These are phyloP conservation scores for Oxystoma pomonae DNA, from an alignment of 2,888 invertebrate genomes.

Conservation along the genomic window DNA sequence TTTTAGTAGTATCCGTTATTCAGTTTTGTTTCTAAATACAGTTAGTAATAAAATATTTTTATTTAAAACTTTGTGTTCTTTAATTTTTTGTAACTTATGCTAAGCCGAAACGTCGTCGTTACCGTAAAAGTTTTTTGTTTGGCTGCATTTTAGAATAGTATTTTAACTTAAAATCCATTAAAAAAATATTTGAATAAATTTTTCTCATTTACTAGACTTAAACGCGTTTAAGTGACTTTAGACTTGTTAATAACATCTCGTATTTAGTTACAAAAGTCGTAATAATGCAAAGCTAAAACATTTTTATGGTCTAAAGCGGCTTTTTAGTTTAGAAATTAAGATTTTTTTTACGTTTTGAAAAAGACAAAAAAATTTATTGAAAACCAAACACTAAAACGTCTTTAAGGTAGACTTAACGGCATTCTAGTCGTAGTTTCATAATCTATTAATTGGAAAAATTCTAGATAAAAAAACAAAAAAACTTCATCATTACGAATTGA, in stretches of 20 bases:
- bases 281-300: slow-evolving; percentile 5
- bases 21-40: background rate
- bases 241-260: background rate
- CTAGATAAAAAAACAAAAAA: background rate
- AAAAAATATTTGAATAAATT: slow-evolving; percentile 5
- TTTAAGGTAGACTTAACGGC: slow-evolving; percentile 3
- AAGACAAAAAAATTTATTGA: background rate
- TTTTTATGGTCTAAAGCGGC: slow-evolving; percentile 3
- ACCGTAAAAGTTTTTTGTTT: background rate
- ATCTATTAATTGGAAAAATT: background rate
- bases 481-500: slow-evolving; percentile 1
- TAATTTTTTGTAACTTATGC: background rate
- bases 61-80: background rate
- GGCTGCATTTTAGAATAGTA: slow-evolving; percentile 4
- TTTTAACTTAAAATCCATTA: background rate
- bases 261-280: slow-evolving; percentile 1
- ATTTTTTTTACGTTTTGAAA: slow-evolving; percentile 5
- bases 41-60: background rate
- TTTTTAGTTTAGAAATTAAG: slow-evolving; percentile 4
- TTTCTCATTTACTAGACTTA: slow-evolving; percentile 1
- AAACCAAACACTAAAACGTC: slow-evolving; percentile 3
- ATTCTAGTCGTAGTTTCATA: background rate
- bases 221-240: slow-evolving; percentile 4
- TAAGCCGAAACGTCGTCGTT: background rate
- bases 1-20: background rate